A percentile compares a stretch with the other conserved stretches of the same genome.
Evolutionary conservation across 2,797 vertebrate species (phyloP).

Genomic region (Meda fulgida): DNA sequence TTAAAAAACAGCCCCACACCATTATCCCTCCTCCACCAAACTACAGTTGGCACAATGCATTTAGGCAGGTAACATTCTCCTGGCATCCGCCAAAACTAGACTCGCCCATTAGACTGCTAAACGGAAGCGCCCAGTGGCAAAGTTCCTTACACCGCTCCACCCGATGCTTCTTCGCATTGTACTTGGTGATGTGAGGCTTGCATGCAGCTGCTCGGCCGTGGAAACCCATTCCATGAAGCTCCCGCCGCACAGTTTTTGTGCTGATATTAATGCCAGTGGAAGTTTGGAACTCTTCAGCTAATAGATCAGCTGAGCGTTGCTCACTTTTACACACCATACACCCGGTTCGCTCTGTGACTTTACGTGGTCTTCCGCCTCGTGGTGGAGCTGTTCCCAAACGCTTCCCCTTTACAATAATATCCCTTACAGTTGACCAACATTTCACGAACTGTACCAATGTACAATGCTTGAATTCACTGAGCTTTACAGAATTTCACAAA

Average conservation of each 20-base stretch:
- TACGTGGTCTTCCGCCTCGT: not conserved
- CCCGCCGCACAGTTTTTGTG: too few species aligned
- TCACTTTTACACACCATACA: not conserved
- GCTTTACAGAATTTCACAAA: too few species aligned
- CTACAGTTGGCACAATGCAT: not conserved
- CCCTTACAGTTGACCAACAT: not conserved
- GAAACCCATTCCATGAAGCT: too few species aligned
- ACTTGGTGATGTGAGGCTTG: not conserved
- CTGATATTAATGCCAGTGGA: too few species aligned
- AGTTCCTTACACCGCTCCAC: not conserved
- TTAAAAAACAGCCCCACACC: not conserved
- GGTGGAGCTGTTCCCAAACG: too few species aligned
- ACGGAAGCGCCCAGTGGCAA: not conserved
- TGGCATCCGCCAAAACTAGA: not conserved
- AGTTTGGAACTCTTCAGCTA: too few species aligned
- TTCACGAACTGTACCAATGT: not conserved
- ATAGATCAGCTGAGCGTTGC: not conserved
- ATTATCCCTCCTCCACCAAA: not conserved
- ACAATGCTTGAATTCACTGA: too few species aligned
- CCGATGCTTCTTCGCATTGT: not conserved
- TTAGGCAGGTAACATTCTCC: not conserved
- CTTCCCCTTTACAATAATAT: too few species aligned
- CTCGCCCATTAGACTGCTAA: not conserved
- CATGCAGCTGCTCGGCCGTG: too few species aligned
- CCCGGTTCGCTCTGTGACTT: too few species aligned